Evolutionary conservation across 2,113 vertebrate species (phyloP).

Genomic region (Actenoides lindsayi): DNA sequence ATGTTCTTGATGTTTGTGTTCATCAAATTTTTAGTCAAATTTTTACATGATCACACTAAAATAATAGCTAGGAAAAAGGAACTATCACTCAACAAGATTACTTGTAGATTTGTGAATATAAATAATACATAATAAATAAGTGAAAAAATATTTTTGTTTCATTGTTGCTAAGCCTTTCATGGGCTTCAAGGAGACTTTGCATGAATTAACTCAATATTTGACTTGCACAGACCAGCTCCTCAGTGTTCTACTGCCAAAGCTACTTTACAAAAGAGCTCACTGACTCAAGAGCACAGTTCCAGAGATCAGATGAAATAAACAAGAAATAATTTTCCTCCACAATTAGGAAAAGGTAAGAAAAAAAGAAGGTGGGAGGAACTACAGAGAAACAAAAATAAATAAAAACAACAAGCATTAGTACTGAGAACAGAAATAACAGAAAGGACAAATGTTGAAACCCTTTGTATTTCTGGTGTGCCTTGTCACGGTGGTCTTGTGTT

Average conservation of each 20-base stretch:
- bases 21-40: background rate
- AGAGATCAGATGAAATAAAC: background rate
- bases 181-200: background rate
- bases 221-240: background rate
- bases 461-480: background rate
- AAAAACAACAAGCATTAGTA: background rate
- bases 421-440: background rate
- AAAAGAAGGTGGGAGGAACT: background rate
- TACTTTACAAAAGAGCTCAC: background rate
- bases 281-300: background rate
- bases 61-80: background rate
- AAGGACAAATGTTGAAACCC: background rate
- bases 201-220: accelerated
- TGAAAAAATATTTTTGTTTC: background rate
- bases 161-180: background rate
- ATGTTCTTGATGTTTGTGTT: background rate
- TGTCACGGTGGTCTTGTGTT: background rate
- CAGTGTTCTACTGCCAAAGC: background rate
- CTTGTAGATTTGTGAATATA: background rate
- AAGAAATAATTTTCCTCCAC: background rate
- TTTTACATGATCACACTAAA: background rate
- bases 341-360: background rate
- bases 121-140: background rate
- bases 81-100: background rate
- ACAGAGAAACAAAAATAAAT: background rate